A percentile compares a stretch with the other conserved stretches of the same genome.
Conservation (phyloP, 2,797 vertebrate species). For the Chaenodraco wilsoni region DNA sequence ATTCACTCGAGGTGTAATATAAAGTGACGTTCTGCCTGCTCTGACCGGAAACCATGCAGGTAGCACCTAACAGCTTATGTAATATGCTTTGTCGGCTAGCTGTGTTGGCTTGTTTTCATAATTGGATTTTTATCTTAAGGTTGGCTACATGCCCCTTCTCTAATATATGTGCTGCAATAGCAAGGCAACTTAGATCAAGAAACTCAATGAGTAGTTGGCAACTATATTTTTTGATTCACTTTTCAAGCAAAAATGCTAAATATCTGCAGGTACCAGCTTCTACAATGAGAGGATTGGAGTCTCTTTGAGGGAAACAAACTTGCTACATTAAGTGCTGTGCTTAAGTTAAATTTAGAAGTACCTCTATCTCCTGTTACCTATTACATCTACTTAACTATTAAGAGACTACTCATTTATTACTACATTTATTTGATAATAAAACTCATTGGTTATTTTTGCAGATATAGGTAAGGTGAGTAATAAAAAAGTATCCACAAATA, state of each 20-base stretch:
- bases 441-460: neutral
- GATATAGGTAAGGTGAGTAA: neutral
- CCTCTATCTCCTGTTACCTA: neutral
- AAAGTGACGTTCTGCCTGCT: neutral
- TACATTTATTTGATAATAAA: neutral
- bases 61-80: conserved; percentile 22
- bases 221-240: neutral
- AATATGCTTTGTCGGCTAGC: conserved; percentile 36
- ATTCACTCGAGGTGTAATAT: neutral
- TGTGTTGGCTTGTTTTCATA: conserved; percentile 50
- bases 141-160: conserved; percentile 19
- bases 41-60: conserved; percentile 2
- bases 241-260: neutral
- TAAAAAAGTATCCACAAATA: neutral
- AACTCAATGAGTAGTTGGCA: neutral
- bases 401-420: neutral
- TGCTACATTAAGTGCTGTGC: neutral
- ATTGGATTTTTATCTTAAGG: conserved; percentile 64
- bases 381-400: neutral
- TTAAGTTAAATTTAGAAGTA: neutral
- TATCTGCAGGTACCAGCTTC: neutral
- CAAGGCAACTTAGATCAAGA: conserved; percentile 10
- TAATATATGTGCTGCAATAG: conserved; percentile 20
- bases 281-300: neutral
- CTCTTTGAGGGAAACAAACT: neutral